These are phyloP conservation scores for Phyto melanocephala DNA, from an alignment of 2,888 invertebrate genomes.

Conservation along the genomic window DNA sequence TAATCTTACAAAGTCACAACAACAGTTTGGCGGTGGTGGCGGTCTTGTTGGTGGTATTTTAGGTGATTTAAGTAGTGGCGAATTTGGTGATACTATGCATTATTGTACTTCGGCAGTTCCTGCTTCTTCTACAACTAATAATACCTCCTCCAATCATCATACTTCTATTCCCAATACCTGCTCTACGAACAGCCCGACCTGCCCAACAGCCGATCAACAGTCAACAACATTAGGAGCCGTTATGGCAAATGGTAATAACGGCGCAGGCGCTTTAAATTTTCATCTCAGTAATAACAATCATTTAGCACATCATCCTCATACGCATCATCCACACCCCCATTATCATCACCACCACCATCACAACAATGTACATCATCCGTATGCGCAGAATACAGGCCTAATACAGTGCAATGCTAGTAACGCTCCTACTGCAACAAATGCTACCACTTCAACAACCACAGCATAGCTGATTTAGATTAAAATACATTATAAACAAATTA, in stretches of 20 bases:
- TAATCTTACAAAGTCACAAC: constrained; percentile 73
- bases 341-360: constrained; percentile 67
- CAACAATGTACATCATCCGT: constrained; percentile 67
- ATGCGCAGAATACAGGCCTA: constrained; percentile 74
- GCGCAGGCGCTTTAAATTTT: constrained; percentile 75
- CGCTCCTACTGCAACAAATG: constrained; percentile 69
- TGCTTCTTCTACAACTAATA: constrained; percentile 59
- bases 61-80: constrained; percentile 76
- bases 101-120: constrained; percentile 76
- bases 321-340: constrained; percentile 68
- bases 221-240: constrained; percentile 49
- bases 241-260: constrained; percentile 68
- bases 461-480: constrained; percentile 74
- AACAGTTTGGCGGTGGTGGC: constrained; percentile 70
- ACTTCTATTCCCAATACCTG: constrained; percentile 53
- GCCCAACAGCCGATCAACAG: constrained; percentile 63
- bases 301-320: constrained; percentile 69
- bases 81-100: constrained; percentile 77
- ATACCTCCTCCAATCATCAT: constrained; percentile 56
- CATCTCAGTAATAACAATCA: constrained; percentile 76
- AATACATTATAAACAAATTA: constrained; percentile 55
- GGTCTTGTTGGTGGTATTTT: constrained; percentile 76
- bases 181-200: constrained; percentile 57
- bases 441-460: constrained; percentile 73
- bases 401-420: constrained; percentile 78